phyloP scores from a whole-genome alignment of 1,140 invertebrate genomes.

The Drosophila baimaii region DNA sequence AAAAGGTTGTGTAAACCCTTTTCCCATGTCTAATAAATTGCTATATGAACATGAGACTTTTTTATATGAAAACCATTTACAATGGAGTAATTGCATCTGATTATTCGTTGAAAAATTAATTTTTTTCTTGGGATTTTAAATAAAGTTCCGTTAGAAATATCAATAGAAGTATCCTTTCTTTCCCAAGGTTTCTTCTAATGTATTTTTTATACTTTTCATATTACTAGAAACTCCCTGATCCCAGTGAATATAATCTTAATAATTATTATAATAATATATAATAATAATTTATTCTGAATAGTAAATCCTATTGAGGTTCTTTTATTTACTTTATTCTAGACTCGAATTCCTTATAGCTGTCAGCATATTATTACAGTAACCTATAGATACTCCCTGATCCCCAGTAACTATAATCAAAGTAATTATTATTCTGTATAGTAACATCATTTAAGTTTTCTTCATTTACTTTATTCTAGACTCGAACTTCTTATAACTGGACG shows the following conservation, averaged over 20 bases:
- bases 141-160: not conserved
- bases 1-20: slow-evolving; percentile 18
- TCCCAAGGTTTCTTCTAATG: not conserved
- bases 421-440: too few species aligned
- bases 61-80: not conserved
- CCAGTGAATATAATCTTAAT: too few species aligned
- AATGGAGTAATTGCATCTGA: not conserved
- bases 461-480: not conserved
- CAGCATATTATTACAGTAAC: too few species aligned
- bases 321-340: too few species aligned
- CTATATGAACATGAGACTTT: not conserved
- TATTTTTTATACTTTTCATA: not conserved
- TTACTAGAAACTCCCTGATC: too few species aligned
- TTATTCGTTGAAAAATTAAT: not conserved
- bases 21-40: slow-evolving; percentile 18
- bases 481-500: not conserved
- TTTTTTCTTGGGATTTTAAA: slow-evolving; percentile 25
- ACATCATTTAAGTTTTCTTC: too few species aligned
- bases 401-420: too few species aligned
- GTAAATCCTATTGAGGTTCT: too few species aligned
- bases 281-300: too few species aligned
- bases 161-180: not conserved
- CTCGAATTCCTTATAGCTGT: too few species aligned
- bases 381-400: too few species aligned
- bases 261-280: too few species aligned